A percentile compares a stretch with the other conserved stretches of the same genome.
These are phyloP conservation scores for Halcyon malimbica DNA, from an alignment of 2,113 vertebrate genomes.

Conservation along the genomic window DNA sequence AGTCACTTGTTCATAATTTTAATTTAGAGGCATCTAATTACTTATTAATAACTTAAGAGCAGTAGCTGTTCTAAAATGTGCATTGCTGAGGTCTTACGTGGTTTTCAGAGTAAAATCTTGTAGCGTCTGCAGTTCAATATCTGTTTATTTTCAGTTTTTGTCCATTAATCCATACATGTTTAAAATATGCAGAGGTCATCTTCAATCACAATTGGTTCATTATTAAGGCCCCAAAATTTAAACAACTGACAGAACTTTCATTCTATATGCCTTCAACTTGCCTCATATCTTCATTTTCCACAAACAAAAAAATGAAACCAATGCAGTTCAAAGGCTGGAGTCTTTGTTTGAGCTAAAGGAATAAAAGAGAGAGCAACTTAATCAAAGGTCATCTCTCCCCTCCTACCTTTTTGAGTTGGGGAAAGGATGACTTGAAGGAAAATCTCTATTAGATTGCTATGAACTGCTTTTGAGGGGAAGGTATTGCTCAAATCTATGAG, in stretches of 20 bases:
- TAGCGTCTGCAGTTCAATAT: not conserved
- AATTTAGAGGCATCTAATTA: conserved; percentile 37
- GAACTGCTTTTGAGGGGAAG: not conserved
- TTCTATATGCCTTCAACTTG: not conserved
- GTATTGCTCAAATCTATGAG: not conserved
- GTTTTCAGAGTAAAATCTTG: not conserved
- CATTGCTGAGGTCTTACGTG: not conserved
- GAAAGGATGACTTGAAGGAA: not conserved
- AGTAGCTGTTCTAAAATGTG: not conserved
- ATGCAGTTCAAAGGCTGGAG: not conserved
- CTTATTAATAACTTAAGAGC: conserved; percentile 47
- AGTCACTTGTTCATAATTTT: conserved; percentile 53
- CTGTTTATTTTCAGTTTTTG: not conserved
- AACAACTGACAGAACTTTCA: not conserved
- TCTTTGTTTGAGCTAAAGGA: conserved; percentile 20
- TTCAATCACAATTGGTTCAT: not conserved
- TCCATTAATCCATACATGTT: not conserved
- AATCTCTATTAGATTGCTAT: not conserved
- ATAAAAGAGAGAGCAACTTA: conserved; percentile 5
- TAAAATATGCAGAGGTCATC: not conserved
- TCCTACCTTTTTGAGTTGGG: not conserved
- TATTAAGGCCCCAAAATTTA: not conserved
- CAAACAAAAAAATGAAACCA: not conserved
- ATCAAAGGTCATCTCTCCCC: conserved; percentile 12
- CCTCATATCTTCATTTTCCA: not conserved